Evolutionary conservation across 2,113 vertebrate genomes (phyloP).

Genomic region (Alexandromys fortis): DNA sequence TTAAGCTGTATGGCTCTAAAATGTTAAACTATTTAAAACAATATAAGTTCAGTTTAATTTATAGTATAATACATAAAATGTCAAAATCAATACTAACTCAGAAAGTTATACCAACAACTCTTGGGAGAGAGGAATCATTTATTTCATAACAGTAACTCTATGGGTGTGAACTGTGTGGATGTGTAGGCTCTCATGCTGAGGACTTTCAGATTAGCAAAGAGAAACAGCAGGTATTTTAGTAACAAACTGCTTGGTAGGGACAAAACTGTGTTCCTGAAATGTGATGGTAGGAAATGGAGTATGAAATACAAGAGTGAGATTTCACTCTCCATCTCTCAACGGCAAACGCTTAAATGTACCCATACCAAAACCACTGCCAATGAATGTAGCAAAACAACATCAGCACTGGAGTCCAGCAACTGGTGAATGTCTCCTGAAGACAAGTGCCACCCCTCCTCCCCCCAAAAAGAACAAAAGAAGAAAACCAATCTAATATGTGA

Average conservation of each 20-base stretch:
- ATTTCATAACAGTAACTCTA: background rate
- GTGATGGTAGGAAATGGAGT: background rate
- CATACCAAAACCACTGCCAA: constrained; percentile 47
- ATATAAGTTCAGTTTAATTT: background rate
- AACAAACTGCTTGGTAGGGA: background rate
- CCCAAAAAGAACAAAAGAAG: constrained; percentile 22
- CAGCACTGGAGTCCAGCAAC: constrained; percentile 63
- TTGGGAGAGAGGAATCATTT: background rate
- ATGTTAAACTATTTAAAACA: constrained; percentile 43
- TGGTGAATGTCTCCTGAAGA: constrained; percentile 75
- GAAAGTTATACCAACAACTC: constrained; percentile 19
- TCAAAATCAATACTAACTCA: constrained; percentile 18
- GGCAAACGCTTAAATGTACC: constrained; percentile 59
- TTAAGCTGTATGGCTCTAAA: constrained; percentile 35
- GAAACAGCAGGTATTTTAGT: background rate
- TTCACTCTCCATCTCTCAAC: constrained; percentile 1
- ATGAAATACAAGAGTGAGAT: constrained; percentile 7
- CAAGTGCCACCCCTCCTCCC: constrained; percentile 77
- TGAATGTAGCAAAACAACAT: constrained; percentile 61
- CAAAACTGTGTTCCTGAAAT: background rate
- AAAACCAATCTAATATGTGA: constrained; percentile 77
- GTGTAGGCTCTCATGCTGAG: background rate
- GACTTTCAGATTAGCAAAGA: background rate
- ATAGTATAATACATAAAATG: background rate
- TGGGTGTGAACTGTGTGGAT: background rate